Percentiles rank a stretch among this genome's conserved stretches.
Conservation (phyloP, 2,797 vertebrate species). For the Buphagus erythrorhynchus region DNA sequence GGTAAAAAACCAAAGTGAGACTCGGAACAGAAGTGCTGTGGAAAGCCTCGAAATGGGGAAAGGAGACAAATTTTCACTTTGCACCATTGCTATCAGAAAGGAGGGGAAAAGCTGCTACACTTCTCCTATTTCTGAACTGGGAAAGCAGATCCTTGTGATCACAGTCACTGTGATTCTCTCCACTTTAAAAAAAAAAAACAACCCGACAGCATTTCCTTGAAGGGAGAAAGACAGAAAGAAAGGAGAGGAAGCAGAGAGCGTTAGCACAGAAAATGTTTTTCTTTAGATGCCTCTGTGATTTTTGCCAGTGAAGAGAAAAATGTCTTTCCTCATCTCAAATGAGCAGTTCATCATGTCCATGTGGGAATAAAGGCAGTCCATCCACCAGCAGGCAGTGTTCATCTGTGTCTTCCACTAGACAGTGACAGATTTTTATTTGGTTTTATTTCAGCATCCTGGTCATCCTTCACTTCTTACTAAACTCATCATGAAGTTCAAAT, state of each 20-base stretch:
- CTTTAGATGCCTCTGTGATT: neutral
- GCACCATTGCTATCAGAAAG: neutral
- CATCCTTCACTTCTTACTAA: neutral
- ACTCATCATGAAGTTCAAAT: neutral
- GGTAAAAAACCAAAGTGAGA: neutral
- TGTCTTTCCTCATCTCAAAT: neutral
- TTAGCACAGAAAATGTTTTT: neutral
- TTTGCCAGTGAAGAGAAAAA: neutral
- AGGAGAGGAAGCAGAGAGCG: neutral
- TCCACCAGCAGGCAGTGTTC: neutral
- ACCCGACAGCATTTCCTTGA: neutral
- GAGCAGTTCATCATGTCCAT: neutral
- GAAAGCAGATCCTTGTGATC: conserved; percentile 9
- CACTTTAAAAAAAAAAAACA: neutral
- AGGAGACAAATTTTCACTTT: neutral
- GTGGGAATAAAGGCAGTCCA: neutral
- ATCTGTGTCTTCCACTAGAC: neutral
- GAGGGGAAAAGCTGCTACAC: neutral
- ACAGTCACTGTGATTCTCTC: neutral
- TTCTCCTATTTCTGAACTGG: neutral
- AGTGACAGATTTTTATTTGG: neutral
- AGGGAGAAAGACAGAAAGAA: neutral
- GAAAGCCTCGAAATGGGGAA: neutral
- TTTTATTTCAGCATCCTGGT: neutral
- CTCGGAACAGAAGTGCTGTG: neutral